Base-by-base conservation (phyloP, 2,113 vertebrate genomes). In the Eurystomus gularis region DNA sequence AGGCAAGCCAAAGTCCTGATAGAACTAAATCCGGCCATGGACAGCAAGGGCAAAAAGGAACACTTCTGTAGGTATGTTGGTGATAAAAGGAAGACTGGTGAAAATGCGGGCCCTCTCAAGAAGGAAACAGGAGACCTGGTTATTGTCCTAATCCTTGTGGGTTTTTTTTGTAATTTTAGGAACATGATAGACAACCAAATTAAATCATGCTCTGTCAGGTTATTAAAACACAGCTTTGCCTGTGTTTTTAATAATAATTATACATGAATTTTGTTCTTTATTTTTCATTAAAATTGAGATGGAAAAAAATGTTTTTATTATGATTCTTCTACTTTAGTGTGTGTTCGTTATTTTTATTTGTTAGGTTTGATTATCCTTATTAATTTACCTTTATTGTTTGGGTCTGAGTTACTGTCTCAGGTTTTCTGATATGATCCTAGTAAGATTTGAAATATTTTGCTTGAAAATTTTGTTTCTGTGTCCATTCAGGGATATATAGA, bases 91-190 rank as follows among this genome's bases (percentile, higher is more conserved):
- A 57, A 57, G 31, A 57, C 55, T 33, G 29, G 29, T 17, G 31
- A 57, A 57, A 33, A 33, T 55, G 21, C 31, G 29, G 15, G 17
- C 54, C 54, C 29, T 11, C 10, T 55, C 54, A 11, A 17, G 54
- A 55, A 55, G 54, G 29, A 33, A 57, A 57, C 1, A 4, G 20
- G 15, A 23, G 11, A 39, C 3, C 3, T 40, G 3, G 7, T n/a
- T 3, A 39, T 5, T 54, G 28, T 54, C 5, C 7, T 4, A 52
- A 8, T 39, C 6, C 7, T 15, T 52, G 1, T 0, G n/a, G 15
- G 42, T 11, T 42, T 28, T 77, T 37, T 94, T n/a, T 73, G 11
- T 72, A 21, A 65, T 48, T 77, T 68, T 78, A 73, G n/a, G 33
- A 70, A 24, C 6, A 77, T 4, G 73, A 68, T 78, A 28, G 3